Evolutionary conservation across 2,888 invertebrate species (phyloP).

Genomic region (Athrips mouffetella): DNA sequence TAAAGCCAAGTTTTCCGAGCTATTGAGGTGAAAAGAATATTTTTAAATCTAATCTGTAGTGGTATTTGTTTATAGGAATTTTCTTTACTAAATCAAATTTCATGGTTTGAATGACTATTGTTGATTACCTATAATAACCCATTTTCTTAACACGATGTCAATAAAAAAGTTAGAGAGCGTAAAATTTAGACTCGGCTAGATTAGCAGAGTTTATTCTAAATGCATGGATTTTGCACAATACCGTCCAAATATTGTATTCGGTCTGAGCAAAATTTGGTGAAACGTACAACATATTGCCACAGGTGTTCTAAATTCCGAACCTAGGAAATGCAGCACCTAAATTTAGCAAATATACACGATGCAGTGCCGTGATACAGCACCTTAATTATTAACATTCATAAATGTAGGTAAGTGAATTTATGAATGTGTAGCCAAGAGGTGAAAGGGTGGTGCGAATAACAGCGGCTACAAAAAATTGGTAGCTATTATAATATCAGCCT

Average conservation of each 20-base stretch:
- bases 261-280: neutral
- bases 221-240: no score
- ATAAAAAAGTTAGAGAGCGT: neutral
- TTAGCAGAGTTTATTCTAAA: no score
- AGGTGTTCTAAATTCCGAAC: slow-evolving; percentile 19
- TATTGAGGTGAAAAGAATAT: no score
- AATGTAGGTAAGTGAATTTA: slow-evolving; percentile 66
- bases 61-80: no score
- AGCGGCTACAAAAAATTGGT: slow-evolving; percentile 26
- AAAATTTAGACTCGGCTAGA: no score
- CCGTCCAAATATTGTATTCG: no score
- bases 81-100: no score
- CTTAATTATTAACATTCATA: slow-evolving; percentile 69
- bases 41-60: no score
- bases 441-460: slow-evolving; percentile 27
- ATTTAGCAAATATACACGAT: slow-evolving; percentile 6
- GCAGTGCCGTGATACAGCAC: slow-evolving; percentile 30
- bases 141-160: no score
- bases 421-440: slow-evolving; percentile 49
- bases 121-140: no score
- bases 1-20: no score
- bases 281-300: slow-evolving; percentile 16
- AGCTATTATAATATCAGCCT: neutral
- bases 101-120: no score
- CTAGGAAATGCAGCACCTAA: slow-evolving; percentile 1